phyloP scores from a whole-genome alignment of 2,113 vertebrate genomes.

The Ahaetulla prasina region DNA sequence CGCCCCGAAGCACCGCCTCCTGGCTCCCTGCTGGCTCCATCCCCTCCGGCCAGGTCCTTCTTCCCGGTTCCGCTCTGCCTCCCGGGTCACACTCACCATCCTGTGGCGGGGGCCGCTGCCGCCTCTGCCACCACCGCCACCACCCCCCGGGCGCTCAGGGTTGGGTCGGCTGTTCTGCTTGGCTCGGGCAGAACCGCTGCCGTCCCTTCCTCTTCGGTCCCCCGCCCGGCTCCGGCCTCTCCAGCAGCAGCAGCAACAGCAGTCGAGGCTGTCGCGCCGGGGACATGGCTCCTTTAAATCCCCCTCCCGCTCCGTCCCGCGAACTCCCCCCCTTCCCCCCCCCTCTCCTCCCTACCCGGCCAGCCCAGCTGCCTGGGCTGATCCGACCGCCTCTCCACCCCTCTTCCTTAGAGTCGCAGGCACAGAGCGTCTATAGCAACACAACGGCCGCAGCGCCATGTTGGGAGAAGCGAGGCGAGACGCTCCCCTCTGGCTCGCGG shows the following conservation, averaged over 20 bases:
- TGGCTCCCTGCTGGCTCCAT: background rate
- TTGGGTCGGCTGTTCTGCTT: background rate
- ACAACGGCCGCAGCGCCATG: constrained; percentile 53
- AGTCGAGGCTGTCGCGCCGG: constrained; percentile 44
- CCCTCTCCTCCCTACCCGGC: background rate
- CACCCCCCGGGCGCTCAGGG: background rate
- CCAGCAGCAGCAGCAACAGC: constrained; percentile 51
- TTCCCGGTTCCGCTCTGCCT: constrained; percentile 38
- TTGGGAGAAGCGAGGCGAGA: background rate
- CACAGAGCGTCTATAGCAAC: constrained; percentile 49
- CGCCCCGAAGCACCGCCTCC: constrained; percentile 28
- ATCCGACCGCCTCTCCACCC: constrained; percentile 37
- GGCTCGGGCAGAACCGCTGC: background rate
- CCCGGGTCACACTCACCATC: constrained; percentile 19
- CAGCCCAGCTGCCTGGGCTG: background rate
- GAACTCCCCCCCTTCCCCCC: background rate
- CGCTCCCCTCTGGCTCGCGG: background rate
- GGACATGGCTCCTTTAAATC: constrained; percentile 69
- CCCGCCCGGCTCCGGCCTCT: constrained; percentile 53
- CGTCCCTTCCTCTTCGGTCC: constrained; percentile 30
- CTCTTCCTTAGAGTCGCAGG: constrained; percentile 48
- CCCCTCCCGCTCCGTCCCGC: constrained; percentile 31
- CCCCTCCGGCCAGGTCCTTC: constrained; percentile 41
- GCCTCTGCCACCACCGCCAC: background rate
- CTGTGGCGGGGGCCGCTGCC: constrained; percentile 28